Evolutionary conservation across 1,140 invertebrate species (phyloP), one percentile per base, ranked within the genome.

Genomic region (Asobara japonica): DNA sequence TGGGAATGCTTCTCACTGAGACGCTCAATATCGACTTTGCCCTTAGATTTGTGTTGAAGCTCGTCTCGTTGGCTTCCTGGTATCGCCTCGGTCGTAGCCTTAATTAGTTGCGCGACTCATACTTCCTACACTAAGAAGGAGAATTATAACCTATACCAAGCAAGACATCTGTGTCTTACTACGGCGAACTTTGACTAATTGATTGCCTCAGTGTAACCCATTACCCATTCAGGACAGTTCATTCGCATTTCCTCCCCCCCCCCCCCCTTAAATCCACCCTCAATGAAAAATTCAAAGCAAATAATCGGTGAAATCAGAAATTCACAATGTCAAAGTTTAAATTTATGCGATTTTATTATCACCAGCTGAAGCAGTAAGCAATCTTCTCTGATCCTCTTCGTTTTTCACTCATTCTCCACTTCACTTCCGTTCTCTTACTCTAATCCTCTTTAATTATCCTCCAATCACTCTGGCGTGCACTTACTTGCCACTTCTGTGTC

Each of bases 391-490:
- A 16, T 62, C 29, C 25, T 31, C 7, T 31, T 31, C 13, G n/a
- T 30, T 13, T 56, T 13, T 25, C 22, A 5, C 4, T 56, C 13
- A 8, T 16, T 30, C 25, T 31, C 29, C 27, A 18, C 27, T 62
- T 29, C 25, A 30, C 29, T 62, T 30, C 22, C 25, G 20, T 60
- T 60, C 29, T 27, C 29, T 62, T 29, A 16, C n/a, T 31, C 27
- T 62, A 62, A 62, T 62, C 60, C 60, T 62, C 60, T 62, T 62
- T 62, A 62, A 62, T 62, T 62, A 62, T 62, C 60, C 60, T 29
- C 29, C 60, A 62, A 62, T 62, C 60, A 62, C 60, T 62, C 60
- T 10, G 27, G 60, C 60, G 25, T 62, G 60, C 60, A 62, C 60
- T 62, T 62, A 62, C 60, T 62, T 62, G 60, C 60, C 60, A 62